Evolutionary conservation across 1,140 invertebrate species (phyloP), one percentile per base, ranked within the genome.

Genomic region (Caenorhabditis brenneri): DNA sequence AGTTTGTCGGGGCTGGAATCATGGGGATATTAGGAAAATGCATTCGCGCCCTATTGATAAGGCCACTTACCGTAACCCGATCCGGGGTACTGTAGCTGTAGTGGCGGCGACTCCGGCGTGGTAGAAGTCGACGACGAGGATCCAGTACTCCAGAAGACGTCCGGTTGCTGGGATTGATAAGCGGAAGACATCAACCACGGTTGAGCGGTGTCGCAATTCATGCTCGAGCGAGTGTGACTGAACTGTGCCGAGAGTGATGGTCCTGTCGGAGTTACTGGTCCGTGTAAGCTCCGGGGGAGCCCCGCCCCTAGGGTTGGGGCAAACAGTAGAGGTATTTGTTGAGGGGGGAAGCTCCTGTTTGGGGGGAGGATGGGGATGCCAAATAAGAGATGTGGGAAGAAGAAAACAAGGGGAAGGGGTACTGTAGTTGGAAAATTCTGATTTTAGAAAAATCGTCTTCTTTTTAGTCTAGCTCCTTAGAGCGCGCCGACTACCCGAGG

Each of bases 161-260:
- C 65, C 22, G 65, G 10, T 27, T 29, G 65, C 42, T 74, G 22
- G n/a, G n/a, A n/a, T n/a, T n/a, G n/a, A n/a, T n/a, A n/a, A n/a
- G n/a, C n/a, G n/a, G 15, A 74, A 12, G 65, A 74, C 65, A 74
- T 74, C 65, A 74, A 42, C 65, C 65, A 74, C 65, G 65, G 65
- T 74, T 74, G 65, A 74, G 65, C 65, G n/a, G 65, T n/a, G 36
- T 42, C 65, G 65, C 65, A 74, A 46, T 74, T 74, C 65, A 74
- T 74, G 65, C 65, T 74, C 65, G 36, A 74, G 36, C 36, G 36
- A 74, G 65, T 74, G 65, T 74, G 65, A 74, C 65, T 74, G 65
- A 15, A 36, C 7, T 22, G 53, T 22, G 16, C 16, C 2, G 65
- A 3, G 65, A 29, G 22, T 12, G 16, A 36, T 39, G 65, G 65